Base-by-base conservation (phyloP, 2,888 invertebrate genomes). In the Lomographa bimaculata region DNA sequence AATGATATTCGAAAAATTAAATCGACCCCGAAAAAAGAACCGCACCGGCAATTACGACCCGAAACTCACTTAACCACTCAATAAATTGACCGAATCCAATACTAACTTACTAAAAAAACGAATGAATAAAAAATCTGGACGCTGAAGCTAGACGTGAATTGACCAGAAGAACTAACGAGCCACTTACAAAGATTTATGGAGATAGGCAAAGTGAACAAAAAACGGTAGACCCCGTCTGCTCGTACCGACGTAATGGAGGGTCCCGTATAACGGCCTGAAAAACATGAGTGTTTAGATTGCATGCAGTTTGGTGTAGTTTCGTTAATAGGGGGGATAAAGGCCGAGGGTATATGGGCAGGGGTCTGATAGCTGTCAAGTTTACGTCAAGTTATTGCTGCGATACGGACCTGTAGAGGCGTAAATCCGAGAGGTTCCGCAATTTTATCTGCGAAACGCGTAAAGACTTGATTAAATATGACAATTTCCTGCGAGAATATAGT, bases 131-230 rank as follows among this genome's bases (percentile, higher is more conserved):
- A 77, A 77, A 76, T 70, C 68, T 64, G 56, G 49, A 64, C 57
- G 57, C 58, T 54, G 59, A 64, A 63, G 60, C 62, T 59, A 66
- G 71, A 73, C 70, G 65, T 58, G 72, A 71, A 78, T 75, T 74
- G 78, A 75, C 73, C 71, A 72, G 68, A 64, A 63, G 65, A 71
- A 81, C 76, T 79, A 82, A 82, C 77, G 81, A 77, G 75, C 66
- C 72, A 76, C 80, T 81, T 78, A 73, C 66, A 56, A 70, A 77
- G 81, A 81, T 81, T 80, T 81, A 81, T 81, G 72, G 72, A 73
- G 75, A 72, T 72, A 69, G 72, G 70, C 62, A 59, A 64, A 61
- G 46, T 51, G 55, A 54, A 66, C 72, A 73, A 77, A 79, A 79
- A 80, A 72, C 69, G 59, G 53, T 47, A 57, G 62, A 58, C 46